Evolutionary conservation across 2,113 vertebrate species (phyloP).

Genomic region (Chaetorhynchus papuensis): DNA sequence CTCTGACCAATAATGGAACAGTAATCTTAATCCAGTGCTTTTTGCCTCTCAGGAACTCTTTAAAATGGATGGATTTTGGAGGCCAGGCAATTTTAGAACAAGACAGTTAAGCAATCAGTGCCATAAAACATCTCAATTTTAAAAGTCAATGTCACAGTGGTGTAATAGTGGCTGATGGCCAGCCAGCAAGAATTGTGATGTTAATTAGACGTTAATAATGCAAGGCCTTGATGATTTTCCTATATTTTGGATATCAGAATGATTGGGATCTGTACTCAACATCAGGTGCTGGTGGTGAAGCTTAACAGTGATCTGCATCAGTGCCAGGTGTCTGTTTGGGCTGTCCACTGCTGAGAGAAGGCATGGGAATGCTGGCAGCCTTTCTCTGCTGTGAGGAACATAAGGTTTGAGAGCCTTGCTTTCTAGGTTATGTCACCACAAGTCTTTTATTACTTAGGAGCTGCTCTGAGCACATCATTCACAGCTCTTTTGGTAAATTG

Average conservation of each 20-base stretch:
- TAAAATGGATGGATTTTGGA: conserved; percentile 33
- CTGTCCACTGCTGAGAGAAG: background rate
- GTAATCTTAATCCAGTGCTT: conserved; percentile 42
- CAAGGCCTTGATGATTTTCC: background rate
- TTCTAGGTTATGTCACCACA: background rate
- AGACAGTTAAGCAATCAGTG: background rate
- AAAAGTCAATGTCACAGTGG: background rate
- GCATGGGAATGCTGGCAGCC: background rate
- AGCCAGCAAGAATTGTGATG: background rate
- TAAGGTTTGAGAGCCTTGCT: background rate
- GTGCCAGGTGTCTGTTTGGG: background rate
- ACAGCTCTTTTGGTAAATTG: background rate
- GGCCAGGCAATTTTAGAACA: background rate
- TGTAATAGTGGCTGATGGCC: background rate
- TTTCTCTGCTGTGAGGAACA: background rate
- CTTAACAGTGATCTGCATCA: background rate
- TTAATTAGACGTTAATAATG: background rate
- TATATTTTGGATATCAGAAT: background rate
- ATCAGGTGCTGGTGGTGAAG: background rate
- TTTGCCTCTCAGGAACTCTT: background rate
- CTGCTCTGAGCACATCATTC: background rate
- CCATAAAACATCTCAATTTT: background rate
- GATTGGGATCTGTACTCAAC: background rate
- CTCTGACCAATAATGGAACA: conserved; percentile 6
- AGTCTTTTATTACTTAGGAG: background rate